Conservation (phyloP, 2,113 vertebrate species). For the Petroica traversi region DNA sequence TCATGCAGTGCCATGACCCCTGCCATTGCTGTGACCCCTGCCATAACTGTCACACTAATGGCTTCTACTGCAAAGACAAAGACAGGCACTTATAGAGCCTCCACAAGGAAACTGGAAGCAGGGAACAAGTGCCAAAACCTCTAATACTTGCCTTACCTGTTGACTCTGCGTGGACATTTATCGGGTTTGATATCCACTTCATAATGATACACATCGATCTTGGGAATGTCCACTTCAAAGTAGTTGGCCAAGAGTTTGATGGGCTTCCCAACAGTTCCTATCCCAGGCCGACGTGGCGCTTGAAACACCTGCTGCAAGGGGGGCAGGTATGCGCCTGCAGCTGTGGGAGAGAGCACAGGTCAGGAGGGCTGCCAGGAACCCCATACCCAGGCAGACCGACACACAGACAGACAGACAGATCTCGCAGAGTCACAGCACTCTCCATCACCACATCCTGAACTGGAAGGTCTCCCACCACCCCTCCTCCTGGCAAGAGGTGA, state of each 20-base stretch:
- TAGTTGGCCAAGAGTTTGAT: conserved; percentile 99
- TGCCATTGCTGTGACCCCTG: background rate
- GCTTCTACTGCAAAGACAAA: background rate
- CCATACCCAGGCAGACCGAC: background rate
- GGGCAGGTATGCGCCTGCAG: conserved; percentile 91
- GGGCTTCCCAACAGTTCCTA: conserved; percentile 98
- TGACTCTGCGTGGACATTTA: conserved; percentile 98
- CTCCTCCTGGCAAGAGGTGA: background rate
- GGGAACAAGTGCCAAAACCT: background rate
- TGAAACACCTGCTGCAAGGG: conserved; percentile 99
- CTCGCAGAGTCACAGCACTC: accelerated
- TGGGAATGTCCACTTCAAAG: conserved; percentile 99
- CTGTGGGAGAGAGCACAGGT: conserved; percentile 60
- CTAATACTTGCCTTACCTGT: conserved; percentile 85
- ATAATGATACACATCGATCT: conserved; percentile 98
- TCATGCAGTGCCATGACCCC: background rate
- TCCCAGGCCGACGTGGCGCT: conserved; percentile 93
- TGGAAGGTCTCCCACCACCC: background rate
- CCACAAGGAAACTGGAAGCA: background rate
- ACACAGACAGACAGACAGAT: background rate
- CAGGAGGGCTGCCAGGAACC: background rate
- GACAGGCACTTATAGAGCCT: background rate
- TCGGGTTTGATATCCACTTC: conserved; percentile 99
- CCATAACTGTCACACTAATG: accelerated
- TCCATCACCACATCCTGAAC: background rate